Base-by-base conservation (phyloP, 2,797 vertebrate species). In the Nannoperca australis region DNA sequence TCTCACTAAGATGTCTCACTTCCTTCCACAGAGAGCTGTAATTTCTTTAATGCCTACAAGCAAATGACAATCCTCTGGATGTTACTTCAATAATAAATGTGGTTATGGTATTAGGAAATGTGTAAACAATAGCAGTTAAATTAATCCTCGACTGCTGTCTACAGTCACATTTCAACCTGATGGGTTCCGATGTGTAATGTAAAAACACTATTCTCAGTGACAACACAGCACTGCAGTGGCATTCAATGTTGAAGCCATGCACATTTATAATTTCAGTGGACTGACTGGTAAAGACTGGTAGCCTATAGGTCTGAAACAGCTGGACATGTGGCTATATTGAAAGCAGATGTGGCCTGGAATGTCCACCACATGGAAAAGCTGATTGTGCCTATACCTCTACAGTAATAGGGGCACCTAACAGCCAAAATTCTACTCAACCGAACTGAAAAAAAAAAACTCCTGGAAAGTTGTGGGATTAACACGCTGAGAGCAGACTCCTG, bases 281-380 rank as follows among this genome's bases (percentile, higher is more conserved):
- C 67, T 67, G 64, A 83, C 58, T 87, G 71, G 72, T 73, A 82
- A 81, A 83, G 82, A 69, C 87, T 86, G 73, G 85, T 79, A 88
- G 85, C 73, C 85, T 83, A 87, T 89, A 91, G 76, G 84, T 70
- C 83, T 83, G 66, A 84, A 93, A 88, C 92, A 94, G 92, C 89
- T 94, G 92, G 92, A 90, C 80, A 54, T 81, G 79, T 74, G 72
- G 70, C 42, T 85, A 63, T 92, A 94, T 90, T 88, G 62, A 84
- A 94, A 94, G 76, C 94, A 95, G 93, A 94, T 94, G 94, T 92
- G 79, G 70, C 18, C 60, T 77, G 89, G 90, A 93, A 93, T 94
- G 91, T 89, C 85, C 88, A 88, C 81, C 89, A 93, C 93, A 93
- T 93, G 94, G 93, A 95, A 95, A 94, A 91, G 82, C 83, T 93